These are phyloP conservation scores for Crenichthys baileyi DNA, from an alignment of 2,797 vertebrate genomes.

Conservation along the genomic window DNA sequence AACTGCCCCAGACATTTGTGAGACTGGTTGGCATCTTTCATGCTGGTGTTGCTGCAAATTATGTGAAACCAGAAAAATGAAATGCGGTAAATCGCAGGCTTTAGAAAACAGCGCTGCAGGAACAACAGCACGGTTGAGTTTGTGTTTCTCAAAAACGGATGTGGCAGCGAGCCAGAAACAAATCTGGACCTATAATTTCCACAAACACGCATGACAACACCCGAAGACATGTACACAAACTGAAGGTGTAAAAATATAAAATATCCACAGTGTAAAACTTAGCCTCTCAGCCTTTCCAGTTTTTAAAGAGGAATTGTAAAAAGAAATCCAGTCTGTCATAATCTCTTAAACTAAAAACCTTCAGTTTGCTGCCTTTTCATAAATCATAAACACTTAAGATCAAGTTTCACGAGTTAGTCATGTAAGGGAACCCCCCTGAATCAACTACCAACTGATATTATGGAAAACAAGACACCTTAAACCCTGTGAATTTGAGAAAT, in stretches of 20 bases:
- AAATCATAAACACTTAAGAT: neutral
- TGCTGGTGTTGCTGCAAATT: neutral
- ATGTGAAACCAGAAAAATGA: neutral
- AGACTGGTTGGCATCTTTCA: neutral
- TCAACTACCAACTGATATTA: neutral
- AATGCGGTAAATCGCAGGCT: neutral
- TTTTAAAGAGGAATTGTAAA: neutral
- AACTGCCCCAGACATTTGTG: neutral
- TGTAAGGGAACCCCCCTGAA: neutral
- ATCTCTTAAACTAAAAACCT: neutral
- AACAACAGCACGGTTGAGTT: neutral
- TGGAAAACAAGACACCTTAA: neutral
- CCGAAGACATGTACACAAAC: neutral
- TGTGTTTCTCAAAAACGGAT: neutral
- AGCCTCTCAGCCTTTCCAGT: no score
- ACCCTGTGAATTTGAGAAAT: neutral
- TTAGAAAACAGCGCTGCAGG: neutral
- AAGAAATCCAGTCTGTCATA: neutral
- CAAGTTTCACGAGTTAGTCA: neutral
- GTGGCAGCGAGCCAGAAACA: neutral
- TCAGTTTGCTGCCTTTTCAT: neutral
- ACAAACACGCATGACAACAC: neutral
- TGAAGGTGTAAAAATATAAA: neutral
- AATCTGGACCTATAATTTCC: constrained; percentile 16
- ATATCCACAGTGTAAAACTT: neutral